Conservation (phyloP, 2,888 invertebrate species). For the Spilarctia lutea region DNA sequence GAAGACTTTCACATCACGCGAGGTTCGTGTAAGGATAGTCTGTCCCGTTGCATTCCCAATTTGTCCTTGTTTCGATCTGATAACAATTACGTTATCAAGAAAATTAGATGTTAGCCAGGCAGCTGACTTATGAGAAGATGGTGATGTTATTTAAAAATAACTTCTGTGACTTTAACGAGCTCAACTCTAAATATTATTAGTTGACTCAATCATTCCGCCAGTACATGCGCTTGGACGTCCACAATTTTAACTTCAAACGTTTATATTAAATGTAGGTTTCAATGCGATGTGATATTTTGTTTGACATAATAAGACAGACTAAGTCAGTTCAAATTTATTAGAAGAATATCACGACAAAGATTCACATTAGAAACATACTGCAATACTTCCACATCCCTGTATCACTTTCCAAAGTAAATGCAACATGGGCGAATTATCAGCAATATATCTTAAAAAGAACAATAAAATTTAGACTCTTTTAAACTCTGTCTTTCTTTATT, state of each 20-base stretch:
- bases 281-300: neutral
- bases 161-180: neutral
- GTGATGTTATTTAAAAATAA: neutral
- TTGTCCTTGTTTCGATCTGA: no score
- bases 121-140: neutral
- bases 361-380: neutral
- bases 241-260: neutral
- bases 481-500: neutral
- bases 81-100: no score
- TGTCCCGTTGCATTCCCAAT: neutral
- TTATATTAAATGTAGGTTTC: neutral
- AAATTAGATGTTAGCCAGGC: neutral
- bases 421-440: no score
- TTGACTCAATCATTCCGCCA: neutral
- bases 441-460: neutral
- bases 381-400: neutral
- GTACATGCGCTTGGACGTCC: neutral
- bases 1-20: neutral
- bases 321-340: neutral
- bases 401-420: neutral
- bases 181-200: neutral
- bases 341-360: neutral
- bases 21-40: neutral
- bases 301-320: neutral
- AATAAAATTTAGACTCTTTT: neutral